Conservation (phyloP, 2,797 vertebrate genomes). For the Carduelis carduelis region DNA sequence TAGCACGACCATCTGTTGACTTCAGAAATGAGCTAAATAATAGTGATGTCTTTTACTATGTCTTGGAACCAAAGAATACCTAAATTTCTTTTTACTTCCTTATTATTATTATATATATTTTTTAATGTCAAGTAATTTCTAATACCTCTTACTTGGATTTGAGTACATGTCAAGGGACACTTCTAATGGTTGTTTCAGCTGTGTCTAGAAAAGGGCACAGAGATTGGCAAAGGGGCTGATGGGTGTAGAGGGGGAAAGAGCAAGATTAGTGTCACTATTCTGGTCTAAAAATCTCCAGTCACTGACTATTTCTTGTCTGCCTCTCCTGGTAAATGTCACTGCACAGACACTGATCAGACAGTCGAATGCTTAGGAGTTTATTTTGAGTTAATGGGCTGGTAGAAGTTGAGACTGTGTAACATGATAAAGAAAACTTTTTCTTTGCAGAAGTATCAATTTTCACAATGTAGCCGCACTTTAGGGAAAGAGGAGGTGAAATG, state of each 20-base stretch:
- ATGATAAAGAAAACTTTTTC: neutral
- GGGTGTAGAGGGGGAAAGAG: neutral
- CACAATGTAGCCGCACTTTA: neutral
- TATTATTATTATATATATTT: too few relatives aligned
- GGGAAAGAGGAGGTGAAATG: neutral
- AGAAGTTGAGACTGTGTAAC: neutral
- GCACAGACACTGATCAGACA: slow-evolving; percentile 35
- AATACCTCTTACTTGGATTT: neutral
- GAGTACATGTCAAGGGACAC: neutral
- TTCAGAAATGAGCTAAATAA: slow-evolving; percentile 13
- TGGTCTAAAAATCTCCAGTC: neutral
- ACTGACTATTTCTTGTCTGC: neutral
- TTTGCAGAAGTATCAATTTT: slow-evolving; percentile 24
- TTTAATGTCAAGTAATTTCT: neutral
- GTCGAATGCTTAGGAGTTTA: slow-evolving; percentile 29
- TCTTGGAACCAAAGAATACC: neutral
- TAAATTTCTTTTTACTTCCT: neutral
- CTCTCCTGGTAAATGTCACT: slow-evolving; percentile 31
- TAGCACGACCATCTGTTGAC: neutral
- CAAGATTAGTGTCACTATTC: slow-evolving; percentile 23
- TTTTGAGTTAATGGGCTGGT: slow-evolving; percentile 32
- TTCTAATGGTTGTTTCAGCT: neutral
- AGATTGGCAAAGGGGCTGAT: neutral
- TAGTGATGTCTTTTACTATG: neutral
- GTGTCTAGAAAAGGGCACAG: neutral